A percentile compares a stretch with the other conserved stretches of the same genome.
phyloP scores from a whole-genome alignment of 2,888 invertebrate species.

The Horisme vitalbata region DNA sequence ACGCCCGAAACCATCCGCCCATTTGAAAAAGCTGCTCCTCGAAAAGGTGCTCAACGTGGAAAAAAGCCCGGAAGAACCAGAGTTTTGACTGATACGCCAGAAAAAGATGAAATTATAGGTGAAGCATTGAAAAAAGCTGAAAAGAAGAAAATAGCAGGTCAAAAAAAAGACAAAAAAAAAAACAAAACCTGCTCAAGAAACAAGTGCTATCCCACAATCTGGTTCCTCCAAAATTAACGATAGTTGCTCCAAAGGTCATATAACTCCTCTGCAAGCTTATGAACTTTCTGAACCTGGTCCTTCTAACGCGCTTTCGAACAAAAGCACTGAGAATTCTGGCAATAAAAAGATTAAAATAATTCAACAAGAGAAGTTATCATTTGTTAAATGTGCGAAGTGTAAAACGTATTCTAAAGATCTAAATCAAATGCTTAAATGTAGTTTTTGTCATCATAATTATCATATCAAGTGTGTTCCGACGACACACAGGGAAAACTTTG shows the following conservation, averaged over 20 bases:
- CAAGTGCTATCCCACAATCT: no score
- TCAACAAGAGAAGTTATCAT: not conserved
- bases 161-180: no score
- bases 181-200: no score
- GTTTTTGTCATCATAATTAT: slow-evolving; percentile 18
- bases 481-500: no score
- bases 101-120: slow-evolving; percentile 8
- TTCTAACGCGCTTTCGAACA: not conserved
- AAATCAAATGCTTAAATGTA: slow-evolving; percentile 22
- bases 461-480: slow-evolving; percentile 19
- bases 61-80: slow-evolving; percentile 20
- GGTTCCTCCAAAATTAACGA: not conserved
- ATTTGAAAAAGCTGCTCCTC: slow-evolving; percentile 16
- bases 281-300: not conserved
- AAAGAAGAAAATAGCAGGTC: not conserved
- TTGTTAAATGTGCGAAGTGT: not conserved
- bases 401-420: slow-evolving; percentile 15
- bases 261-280: not conserved
- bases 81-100: slow-evolving; percentile 17
- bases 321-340: not conserved
- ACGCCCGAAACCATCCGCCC: slow-evolving; percentile 18
- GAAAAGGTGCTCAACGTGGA: slow-evolving; percentile 15
- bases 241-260: not conserved
- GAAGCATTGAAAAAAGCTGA: slow-evolving; percentile 7
- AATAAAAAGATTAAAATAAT: not conserved